Evolutionary conservation across 2,888 invertebrate genomes (phyloP).

Genomic region (Desoria tigrina): DNA sequence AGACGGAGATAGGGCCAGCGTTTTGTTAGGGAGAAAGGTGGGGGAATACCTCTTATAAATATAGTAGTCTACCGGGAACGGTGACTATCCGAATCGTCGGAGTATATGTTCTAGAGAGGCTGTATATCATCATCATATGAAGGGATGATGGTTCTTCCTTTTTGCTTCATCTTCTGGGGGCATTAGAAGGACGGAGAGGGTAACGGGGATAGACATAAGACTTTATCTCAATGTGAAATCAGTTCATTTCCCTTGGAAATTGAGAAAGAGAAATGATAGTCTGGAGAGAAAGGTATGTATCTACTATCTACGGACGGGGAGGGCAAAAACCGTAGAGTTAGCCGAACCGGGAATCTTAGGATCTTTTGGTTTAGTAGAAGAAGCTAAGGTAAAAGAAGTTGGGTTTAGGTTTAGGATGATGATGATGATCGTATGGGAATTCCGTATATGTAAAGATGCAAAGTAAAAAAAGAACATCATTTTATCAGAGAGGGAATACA

Average conservation of each 20-base stretch:
- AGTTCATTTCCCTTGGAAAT: conserved; percentile 52
- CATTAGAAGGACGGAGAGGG: neutral
- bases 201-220: conserved; percentile 32
- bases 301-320: conserved; percentile 17
- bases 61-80: no score
- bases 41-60: conserved; percentile 5
- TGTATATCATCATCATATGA: no score
- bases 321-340: neutral
- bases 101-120: no score
- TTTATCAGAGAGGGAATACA: neutral
- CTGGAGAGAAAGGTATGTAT: conserved; percentile 20
- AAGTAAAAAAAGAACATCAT: conserved; percentile 3
- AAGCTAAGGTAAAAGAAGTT: neutral
- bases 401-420: neutral
- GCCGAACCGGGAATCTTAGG: no score
- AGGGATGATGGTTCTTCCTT: no score
- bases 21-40: conserved; percentile 27
- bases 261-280: conserved; percentile 46
- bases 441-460: neutral
- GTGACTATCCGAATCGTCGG: no score
- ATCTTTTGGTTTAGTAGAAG: no score
- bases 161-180: neutral
- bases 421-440: neutral
- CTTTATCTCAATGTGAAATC: conserved; percentile 50
- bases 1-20: neutral